phyloP scores from a whole-genome alignment of 1,140 invertebrate species.

The Trichonephila inaurata region DNA sequence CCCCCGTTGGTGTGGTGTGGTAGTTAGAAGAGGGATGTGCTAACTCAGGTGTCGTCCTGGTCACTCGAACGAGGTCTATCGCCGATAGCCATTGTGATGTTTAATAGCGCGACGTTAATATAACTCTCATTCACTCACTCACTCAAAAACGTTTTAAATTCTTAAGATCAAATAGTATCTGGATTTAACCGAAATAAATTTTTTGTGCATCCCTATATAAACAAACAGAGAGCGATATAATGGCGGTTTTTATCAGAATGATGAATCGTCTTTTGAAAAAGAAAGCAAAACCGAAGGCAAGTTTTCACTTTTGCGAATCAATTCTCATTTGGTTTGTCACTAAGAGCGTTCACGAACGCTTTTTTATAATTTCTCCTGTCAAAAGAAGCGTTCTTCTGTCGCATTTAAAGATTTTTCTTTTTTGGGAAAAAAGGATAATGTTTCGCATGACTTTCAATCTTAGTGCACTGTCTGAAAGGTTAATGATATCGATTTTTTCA shows the following conservation, averaged over 20 bases:
- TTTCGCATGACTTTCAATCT: constrained; percentile 35
- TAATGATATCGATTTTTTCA: constrained; percentile 51
- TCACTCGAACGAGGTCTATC: no score
- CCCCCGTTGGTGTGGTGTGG: no score
- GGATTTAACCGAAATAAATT: constrained; percentile 20
- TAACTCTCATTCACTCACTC: no score
- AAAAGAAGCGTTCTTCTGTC: constrained; percentile 51
- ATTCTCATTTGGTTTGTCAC: constrained; percentile 70
- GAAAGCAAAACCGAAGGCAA: constrained; percentile 19
- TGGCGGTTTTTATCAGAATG: constrained; percentile 54
- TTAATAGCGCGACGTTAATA: no score
- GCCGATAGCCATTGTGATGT: no score
- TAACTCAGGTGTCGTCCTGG: no score
- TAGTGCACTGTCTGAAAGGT: constrained; percentile 38
- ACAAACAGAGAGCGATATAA: constrained; percentile 16
- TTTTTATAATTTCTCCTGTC: constrained; percentile 52
- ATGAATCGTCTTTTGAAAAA: constrained; percentile 34
- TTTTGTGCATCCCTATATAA: neutral
- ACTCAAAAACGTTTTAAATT: no score
- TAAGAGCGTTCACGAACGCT: constrained; percentile 12
- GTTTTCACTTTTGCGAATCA: constrained; percentile 61
- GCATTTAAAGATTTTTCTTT: constrained; percentile 5
- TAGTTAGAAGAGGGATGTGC: no score
- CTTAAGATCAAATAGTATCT: neutral
- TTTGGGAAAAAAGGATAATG: neutral